A percentile compares a stretch with the other conserved stretches of the same genome.
Conservation (phyloP, 2,888 invertebrate genomes). For the Amphipoea oculea region DNA sequence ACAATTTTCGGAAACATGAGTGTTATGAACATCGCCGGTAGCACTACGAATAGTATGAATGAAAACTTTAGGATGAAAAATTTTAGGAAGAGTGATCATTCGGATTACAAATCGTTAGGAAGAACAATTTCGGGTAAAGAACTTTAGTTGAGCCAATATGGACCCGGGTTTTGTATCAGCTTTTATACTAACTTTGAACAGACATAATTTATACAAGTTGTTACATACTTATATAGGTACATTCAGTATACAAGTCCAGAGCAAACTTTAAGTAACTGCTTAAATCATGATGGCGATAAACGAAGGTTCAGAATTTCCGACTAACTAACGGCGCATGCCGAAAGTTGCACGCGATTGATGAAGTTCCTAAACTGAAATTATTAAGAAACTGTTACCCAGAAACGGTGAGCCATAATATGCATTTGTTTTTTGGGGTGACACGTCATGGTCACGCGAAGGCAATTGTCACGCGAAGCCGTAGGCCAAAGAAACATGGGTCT, state of each 20-base stretch:
- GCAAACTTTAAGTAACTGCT: background rate
- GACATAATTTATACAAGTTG: background rate
- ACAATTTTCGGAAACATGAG: too few species aligned
- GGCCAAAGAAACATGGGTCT: background rate
- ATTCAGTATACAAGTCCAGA: background rate
- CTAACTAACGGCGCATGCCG: constrained; percentile 6
- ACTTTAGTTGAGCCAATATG: too few species aligned
- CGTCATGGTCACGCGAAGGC: constrained; percentile 12
- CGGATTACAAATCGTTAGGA: too few species aligned
- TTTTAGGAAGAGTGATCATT: too few species aligned
- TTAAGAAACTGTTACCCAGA: constrained; percentile 7
- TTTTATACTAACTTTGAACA: background rate
- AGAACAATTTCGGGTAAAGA: too few species aligned
- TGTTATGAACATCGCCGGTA: too few species aligned
- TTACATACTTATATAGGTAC: background rate
- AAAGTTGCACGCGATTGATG: constrained; percentile 35
- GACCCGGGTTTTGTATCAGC: too few species aligned
- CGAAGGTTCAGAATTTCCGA: background rate
- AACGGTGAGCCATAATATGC: background rate
- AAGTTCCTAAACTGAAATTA: constrained; percentile 20
- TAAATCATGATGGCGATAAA: constrained; percentile 10
- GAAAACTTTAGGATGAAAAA: too few species aligned
- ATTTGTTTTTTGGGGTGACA: constrained; percentile 20
- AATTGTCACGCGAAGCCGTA: constrained; percentile 41
- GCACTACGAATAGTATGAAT: too few species aligned